A percentile compares a stretch with the other conserved stretches of the same genome.
These are phyloP conservation scores for Drosophila kambysellisi DNA, from an alignment of 2,888 invertebrate genomes.

Conservation along the genomic window DNA sequence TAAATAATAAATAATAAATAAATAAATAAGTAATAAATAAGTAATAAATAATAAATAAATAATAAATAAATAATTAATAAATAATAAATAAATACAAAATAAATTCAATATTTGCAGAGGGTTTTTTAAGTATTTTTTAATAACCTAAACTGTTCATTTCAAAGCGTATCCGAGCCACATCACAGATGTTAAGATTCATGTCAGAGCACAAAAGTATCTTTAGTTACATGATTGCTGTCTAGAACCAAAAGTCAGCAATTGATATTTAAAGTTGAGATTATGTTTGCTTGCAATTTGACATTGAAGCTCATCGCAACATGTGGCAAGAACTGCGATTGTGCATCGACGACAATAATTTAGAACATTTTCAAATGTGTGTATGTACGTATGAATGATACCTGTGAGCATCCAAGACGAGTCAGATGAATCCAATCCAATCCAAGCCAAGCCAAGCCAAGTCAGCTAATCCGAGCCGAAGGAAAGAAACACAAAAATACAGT, in stretches of 20 bases:
- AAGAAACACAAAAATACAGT: constrained; percentile 1
- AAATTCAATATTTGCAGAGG: neutral
- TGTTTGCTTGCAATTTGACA: constrained; percentile 52
- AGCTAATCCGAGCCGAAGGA: neutral
- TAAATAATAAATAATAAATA: too few species aligned
- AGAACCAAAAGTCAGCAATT: constrained; percentile 34
- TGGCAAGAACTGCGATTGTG: constrained; percentile 20
- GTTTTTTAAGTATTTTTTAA: neutral
- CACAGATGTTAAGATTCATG: neutral
- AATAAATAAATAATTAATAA: too few species aligned
- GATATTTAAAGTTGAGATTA: constrained; percentile 47
- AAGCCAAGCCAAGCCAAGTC: constrained; percentile 1
- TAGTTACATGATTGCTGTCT: constrained; percentile 2
- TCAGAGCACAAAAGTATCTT: neutral
- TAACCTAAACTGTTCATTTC: neutral
- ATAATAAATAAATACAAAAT: neutral
- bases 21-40: too few species aligned
- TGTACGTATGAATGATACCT: neutral
- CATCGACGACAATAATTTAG: constrained; percentile 21
- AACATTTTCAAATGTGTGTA: neutral
- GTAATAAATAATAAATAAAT: too few species aligned
- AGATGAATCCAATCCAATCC: neutral
- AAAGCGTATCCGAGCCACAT: neutral
- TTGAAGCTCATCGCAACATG: constrained; percentile 59
- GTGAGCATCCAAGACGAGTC: neutral